These are phyloP conservation scores for Apodemus speciosus DNA, from an alignment of 2,113 vertebrate species.

Conservation along the genomic window DNA sequence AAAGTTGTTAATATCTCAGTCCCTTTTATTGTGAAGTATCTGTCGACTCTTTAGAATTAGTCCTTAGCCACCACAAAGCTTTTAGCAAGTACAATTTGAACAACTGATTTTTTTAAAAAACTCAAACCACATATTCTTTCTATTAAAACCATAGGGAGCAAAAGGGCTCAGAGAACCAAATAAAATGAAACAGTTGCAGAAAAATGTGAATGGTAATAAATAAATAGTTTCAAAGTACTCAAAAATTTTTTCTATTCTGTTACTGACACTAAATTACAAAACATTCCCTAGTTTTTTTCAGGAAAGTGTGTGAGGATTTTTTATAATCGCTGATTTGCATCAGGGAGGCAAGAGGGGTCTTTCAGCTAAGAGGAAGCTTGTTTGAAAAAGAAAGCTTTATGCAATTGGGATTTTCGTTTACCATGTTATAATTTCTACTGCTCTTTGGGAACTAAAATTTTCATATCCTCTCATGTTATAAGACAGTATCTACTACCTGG, in stretches of 20 bases:
- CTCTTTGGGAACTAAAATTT: conserved; percentile 20
- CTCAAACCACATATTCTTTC: conserved; percentile 27
- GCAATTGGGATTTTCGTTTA: not conserved
- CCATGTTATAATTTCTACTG: not conserved
- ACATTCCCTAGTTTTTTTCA: not conserved
- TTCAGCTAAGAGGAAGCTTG: not conserved
- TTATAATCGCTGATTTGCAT: not conserved
- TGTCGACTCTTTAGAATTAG: not conserved
- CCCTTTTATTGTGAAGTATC: conserved; percentile 52
- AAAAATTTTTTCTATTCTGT: conserved; percentile 51
- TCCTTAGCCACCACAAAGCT: conserved; percentile 47
- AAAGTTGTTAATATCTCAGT: conserved; percentile 57
- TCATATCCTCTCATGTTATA: conserved; percentile 3
- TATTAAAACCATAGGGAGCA: not conserved
- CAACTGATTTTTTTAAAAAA: conserved; percentile 44
- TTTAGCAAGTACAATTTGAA: conserved; percentile 57
- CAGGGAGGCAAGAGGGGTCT: not conserved
- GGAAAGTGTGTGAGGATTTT: not conserved
- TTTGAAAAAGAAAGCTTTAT: not conserved
- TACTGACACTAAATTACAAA: conserved; percentile 36
- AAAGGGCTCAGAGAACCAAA: not conserved
- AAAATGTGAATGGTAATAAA: conserved; percentile 57
- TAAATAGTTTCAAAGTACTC: conserved; percentile 25
- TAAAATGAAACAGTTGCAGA: conserved; percentile 5
- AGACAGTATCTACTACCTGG: not conserved